These are phyloP conservation scores for Maniola jurtina DNA, from an alignment of 1,140 invertebrate genomes.

Conservation along the genomic window DNA sequence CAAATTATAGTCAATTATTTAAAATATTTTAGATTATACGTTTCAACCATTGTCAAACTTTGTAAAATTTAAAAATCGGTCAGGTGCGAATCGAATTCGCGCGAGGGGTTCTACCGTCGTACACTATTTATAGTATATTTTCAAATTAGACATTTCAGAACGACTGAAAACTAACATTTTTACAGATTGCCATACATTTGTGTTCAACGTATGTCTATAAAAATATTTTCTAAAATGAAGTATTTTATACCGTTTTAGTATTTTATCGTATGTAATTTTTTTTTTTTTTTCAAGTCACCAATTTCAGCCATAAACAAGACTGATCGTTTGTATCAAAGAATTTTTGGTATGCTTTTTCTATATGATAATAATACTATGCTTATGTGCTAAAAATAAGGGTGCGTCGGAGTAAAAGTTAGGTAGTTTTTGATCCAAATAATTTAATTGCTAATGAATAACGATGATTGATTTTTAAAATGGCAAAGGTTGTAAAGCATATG, in stretches of 20 bases:
- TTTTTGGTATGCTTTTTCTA: not conserved
- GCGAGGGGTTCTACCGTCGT: too few relatives aligned
- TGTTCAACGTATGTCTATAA: too few relatives aligned
- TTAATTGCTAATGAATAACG: too few relatives aligned
- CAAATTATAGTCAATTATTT: not conserved
- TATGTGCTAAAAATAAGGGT: not conserved
- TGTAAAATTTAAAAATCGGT: too few relatives aligned
- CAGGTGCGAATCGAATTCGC: too few relatives aligned
- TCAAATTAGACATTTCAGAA: not conserved
- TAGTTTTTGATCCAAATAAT: not conserved
- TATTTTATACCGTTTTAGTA: too few relatives aligned
- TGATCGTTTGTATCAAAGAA: conserved; percentile 7
- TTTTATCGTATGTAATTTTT: conserved; percentile 4
- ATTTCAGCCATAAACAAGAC: conserved; percentile 15
- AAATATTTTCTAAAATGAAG: too few relatives aligned
- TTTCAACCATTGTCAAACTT: not conserved
- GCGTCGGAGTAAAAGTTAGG: not conserved
- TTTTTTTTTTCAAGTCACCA: not conserved
- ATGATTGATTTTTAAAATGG: too few relatives aligned
- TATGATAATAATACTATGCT: not conserved
- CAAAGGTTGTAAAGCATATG: not conserved
- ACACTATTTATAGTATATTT: not conserved
- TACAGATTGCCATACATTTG: too few relatives aligned
- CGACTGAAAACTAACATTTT: not conserved
- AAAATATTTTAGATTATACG: not conserved